A percentile compares a stretch with the other conserved stretches of the same genome.
Conservation (phyloP, 2,113 vertebrate genomes). For the Emydura subglobosa region DNA sequence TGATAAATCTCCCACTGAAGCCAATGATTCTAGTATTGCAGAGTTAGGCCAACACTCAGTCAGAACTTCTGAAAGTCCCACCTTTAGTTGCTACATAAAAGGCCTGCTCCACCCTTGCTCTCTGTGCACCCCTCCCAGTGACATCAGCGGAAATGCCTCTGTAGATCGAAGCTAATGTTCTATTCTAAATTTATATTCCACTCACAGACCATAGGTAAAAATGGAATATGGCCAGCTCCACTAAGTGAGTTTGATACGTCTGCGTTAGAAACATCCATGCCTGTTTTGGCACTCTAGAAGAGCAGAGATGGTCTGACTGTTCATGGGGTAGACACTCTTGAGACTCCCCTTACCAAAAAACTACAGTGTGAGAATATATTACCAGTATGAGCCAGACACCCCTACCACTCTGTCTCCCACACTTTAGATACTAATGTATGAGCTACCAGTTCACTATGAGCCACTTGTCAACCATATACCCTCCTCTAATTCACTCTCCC, state of each 20-base stretch:
- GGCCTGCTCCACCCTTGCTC: not conserved
- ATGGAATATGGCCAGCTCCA: not conserved
- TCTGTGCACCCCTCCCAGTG: not conserved
- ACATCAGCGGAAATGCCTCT: not conserved
- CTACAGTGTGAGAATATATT: too few relatives aligned
- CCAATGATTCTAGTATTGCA: not conserved
- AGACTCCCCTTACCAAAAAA: not conserved
- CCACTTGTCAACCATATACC: not conserved
- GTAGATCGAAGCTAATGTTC: not conserved
- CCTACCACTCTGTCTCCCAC: too few relatives aligned
- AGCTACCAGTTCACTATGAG: too few relatives aligned
- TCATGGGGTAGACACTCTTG: not conserved
- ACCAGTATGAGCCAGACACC: too few relatives aligned
- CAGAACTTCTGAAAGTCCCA: not conserved
- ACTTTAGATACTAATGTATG: too few relatives aligned
- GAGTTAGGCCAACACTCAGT: not conserved
- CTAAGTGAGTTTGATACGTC: not conserved
- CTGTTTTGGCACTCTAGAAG: not conserved
- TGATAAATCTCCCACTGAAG: not conserved
- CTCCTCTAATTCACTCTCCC: not conserved
- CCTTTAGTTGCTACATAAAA: not conserved
- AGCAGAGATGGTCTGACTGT: not conserved
- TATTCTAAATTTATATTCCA: not conserved
- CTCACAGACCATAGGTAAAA: not conserved
- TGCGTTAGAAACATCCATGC: not conserved